Evolutionary conservation across 2,113 vertebrate species (phyloP), one percentile per base, ranked within the genome.

Genomic region (Haplochromis vanheusdeni): DNA sequence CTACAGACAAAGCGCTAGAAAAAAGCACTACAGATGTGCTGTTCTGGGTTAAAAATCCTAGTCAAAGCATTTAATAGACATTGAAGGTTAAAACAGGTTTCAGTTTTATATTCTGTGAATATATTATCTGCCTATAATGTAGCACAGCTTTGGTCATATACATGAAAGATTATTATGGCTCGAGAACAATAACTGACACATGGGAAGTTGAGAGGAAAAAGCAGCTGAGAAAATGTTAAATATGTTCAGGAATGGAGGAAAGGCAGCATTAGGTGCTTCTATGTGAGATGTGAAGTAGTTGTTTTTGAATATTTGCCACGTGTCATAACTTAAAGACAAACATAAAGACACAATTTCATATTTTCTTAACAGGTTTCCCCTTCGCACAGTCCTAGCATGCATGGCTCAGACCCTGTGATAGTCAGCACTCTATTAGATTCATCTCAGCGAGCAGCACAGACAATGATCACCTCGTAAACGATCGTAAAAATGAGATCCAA

Each of bases 141-240:
- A 33, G 26, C 68, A 87, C 85, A 86, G 87, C 80, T 84, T 91
- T 81, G 28, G 87, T 87, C 51, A 26, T 40, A 85, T 26, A 49
- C 21, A 47, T 26, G 33, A 49, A 58, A 79, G 60, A 85, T 60
- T 56, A 60, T 80, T 87, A 90, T 81, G 89, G 90, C 81, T 89
- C 37, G 12, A 79, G 68, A 40, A 21, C 6, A 49, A 55, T 82
- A 54, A 68, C 42, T 55, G 70, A 51, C 52, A 86, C 11, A 40
- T 23, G 51, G 56, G 62, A 17, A 58, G 31, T 31, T 9, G 35
- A 28, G 60, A 40, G 40, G 16, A 49, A 35, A 70, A 52, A 4
- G 21, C 28, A 49, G 52, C 42, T 51, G 55, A 52, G 12, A 65
- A 68, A 55, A 23, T 35, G 17, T 70, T 6, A 55, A 26, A 55